A percentile compares a stretch with the other conserved stretches of the same genome.
Evolutionary conservation across 2,797 vertebrate species (phyloP).

Genomic region (Melanotaenia boesemani): DNA sequence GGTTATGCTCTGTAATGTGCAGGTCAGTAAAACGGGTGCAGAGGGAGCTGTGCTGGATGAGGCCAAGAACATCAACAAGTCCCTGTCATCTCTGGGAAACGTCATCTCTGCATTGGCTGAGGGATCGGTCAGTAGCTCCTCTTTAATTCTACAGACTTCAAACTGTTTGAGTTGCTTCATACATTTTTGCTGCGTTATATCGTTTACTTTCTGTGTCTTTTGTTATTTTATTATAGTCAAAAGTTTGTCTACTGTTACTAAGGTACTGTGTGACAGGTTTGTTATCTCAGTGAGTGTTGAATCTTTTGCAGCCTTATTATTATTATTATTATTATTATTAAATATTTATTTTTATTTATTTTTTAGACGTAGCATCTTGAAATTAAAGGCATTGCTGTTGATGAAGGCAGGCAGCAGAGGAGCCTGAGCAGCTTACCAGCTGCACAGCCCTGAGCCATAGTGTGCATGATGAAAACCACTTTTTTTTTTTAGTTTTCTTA

Average conservation of each 20-base stretch:
- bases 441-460: conserved; percentile 33
- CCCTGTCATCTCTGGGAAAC: conserved; percentile 95
- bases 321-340: not conserved
- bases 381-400: conserved; percentile 11
- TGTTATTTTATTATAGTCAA: not conserved
- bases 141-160: not conserved
- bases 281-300: not conserved
- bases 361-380: conserved; percentile 15
- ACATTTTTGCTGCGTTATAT: not conserved
- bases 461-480: conserved; percentile 19
- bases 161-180: not conserved
- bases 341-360: not conserved
- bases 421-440: conserved; percentile 2
- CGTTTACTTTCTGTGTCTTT: not conserved
- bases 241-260: not conserved
- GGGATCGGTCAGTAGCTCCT: conserved; percentile 87
- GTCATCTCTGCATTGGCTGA: conserved; percentile 97
- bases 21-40: conserved; percentile 99
- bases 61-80: conserved; percentile 99
- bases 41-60: conserved; percentile 97
- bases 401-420: conserved; percentile 14
- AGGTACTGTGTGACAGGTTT: not conserved
- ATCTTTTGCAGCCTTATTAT: conserved; percentile 19
- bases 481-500: conserved; percentile 11
- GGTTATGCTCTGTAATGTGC: conserved; percentile 21